phyloP scores from a whole-genome alignment of 1,140 invertebrate genomes.

The Euglossa dilemma region DNA sequence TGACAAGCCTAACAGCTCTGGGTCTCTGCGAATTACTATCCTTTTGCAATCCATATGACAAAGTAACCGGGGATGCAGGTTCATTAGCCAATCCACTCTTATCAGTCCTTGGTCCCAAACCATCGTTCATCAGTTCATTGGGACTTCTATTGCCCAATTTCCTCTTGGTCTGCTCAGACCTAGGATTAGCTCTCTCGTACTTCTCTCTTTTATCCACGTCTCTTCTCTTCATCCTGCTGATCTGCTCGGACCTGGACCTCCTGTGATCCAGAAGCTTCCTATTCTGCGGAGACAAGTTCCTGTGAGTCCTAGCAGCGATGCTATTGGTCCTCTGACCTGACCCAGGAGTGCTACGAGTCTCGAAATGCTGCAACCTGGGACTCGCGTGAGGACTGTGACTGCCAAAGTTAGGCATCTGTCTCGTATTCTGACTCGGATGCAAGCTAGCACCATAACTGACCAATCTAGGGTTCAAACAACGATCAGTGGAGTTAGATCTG shows the following conservation, averaged over 20 bases:
- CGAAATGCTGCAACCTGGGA: conserved; percentile 79
- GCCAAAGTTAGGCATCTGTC: conserved; percentile 80
- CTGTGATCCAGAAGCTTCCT: conserved; percentile 77
- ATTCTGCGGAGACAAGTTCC: conserved; percentile 71
- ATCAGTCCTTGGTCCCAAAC: conserved; percentile 78
- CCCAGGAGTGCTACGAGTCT: conserved; percentile 58
- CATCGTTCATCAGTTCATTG: conserved; percentile 74
- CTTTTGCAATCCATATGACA: conserved; percentile 32
- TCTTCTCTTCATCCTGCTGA: conserved; percentile 74
- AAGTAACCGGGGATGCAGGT: conserved; percentile 19
- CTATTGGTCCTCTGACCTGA: conserved; percentile 48
- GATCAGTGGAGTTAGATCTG: conserved; percentile 79
- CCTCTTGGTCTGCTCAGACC: conserved; percentile 58
- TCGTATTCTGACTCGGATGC: conserved; percentile 79
- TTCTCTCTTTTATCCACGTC: conserved; percentile 66
- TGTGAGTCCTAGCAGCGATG: conserved; percentile 56
- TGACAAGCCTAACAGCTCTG: conserved; percentile 57
- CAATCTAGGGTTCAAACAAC: conserved; percentile 75
- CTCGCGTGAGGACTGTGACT: conserved; percentile 79
- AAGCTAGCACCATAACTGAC: conserved; percentile 76
- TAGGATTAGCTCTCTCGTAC: conserved; percentile 59
- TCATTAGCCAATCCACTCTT: conserved; percentile 75
- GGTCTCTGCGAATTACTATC: conserved; percentile 48
- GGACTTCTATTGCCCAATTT: conserved; percentile 56
- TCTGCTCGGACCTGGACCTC: conserved; percentile 76